Evolutionary conservation across 2,113 vertebrate genomes (phyloP), one percentile per base, ranked within the genome.

Genomic region (Elephantulus edwardii): DNA sequence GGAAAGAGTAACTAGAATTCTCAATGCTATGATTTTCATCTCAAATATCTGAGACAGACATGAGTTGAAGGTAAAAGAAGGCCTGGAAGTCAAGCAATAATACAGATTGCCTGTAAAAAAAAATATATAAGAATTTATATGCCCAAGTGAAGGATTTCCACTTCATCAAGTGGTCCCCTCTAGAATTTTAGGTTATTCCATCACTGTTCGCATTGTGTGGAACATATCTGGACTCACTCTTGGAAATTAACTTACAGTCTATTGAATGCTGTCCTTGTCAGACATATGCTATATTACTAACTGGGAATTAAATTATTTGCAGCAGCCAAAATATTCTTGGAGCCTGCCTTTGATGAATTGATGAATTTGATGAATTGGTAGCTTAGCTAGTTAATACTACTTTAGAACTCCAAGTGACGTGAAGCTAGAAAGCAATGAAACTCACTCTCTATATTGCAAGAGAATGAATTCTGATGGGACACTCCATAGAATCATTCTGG

Each of bases 241-340:
- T 83, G 54, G 40, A 91, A 86, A 84, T 74, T 72, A 83, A 66
- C 1, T 90, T 72, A 70, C 1, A 74, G 82, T 80, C 33, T 74
- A 40, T 58, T 79, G 33, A 94, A 64, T 60, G 68, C 11, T 82
- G 3, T 82, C 38, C 38, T 56, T 44, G 24, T 89, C 60, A 95
- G 35, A 54, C 11, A 46, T 60, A 89, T 83, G 44, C 33, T 28
- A 74, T 28, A 74, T 89, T 89, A 20, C 70, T 82, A 84, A 84
- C 30, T 66, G 42, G 30, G 24, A 86, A 77, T n/a, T n/a, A 72
- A 19, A 56, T 76, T 66, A 72, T 83, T 66, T 77, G 30, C 12
- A 38, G 33, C 28, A 81, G 30, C 38, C 35, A 84, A 81, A 58
- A 72, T 74, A 83, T 22, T 64, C 35, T 77, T 64, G 40, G 7